Evolutionary conservation across 2,888 invertebrate genomes (phyloP).

Genomic region (Mechanitis mazaeus): DNA sequence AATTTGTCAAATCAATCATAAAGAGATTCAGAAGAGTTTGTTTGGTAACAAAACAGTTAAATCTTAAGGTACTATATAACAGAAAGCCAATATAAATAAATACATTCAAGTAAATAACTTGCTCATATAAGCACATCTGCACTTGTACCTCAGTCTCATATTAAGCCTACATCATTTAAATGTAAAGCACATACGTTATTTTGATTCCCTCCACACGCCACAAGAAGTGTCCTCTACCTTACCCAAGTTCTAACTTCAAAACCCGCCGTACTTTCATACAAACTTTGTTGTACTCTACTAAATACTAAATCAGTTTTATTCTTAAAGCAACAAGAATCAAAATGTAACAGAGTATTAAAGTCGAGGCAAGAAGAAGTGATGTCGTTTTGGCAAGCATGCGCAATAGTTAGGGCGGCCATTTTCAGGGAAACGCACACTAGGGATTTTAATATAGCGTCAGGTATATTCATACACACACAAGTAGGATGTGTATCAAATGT

Average conservation of each 20-base stretch:
- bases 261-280: conserved; percentile 47
- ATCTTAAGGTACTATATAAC: too few species aligned
- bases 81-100: not conserved
- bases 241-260: conserved; percentile 66
- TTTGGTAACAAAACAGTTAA: too few species aligned
- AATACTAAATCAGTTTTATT: conserved; percentile 23
- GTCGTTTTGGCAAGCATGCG: conserved; percentile 51
- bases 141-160: conserved; percentile 8
- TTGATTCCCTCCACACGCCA: conserved; percentile 29
- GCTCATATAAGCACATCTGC: conserved; percentile 1
- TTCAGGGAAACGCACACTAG: conserved; percentile 58
- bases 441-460: conserved; percentile 28
- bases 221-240: conserved; percentile 64
- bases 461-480: conserved; percentile 34
- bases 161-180: conserved; percentile 18
- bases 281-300: conserved; percentile 13
- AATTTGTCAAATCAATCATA: too few species aligned
- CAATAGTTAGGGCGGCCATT: conserved; percentile 58
- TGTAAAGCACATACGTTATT: conserved; percentile 20
- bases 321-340: conserved; percentile 16
- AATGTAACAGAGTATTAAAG: conserved; percentile 15
- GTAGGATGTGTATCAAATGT: conserved; percentile 46
- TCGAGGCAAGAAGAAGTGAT: conserved; percentile 11
- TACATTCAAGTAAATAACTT: conserved; percentile 11
- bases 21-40: too few species aligned